Evolutionary conservation across 2,797 vertebrate species (phyloP).

Genomic region (Pseudopleuronectes americanus): DNA sequence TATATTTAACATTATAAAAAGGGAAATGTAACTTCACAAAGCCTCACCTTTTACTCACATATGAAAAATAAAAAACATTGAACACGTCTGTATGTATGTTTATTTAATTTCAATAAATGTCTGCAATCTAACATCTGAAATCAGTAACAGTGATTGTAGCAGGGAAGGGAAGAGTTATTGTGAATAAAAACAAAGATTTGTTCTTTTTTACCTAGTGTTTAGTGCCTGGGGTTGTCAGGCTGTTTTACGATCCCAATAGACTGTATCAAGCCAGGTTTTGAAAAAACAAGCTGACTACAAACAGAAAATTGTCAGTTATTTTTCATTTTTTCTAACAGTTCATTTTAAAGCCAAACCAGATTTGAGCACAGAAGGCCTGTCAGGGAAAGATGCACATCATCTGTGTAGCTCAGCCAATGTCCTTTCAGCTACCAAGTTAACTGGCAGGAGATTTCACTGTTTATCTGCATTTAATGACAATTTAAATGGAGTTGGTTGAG

Average conservation of each 20-base stretch:
- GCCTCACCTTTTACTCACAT: background rate
- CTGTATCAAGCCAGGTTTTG: background rate
- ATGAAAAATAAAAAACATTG: background rate
- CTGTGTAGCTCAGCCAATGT: constrained; percentile 12
- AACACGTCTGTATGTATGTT: background rate
- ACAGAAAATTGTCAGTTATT: constrained; percentile 18
- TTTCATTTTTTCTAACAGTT: background rate
- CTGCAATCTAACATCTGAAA: too few relatives aligned
- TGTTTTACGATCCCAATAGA: too few relatives aligned
- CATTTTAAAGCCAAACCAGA: constrained; percentile 11
- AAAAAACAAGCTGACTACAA: background rate
- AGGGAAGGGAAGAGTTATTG: too few relatives aligned
- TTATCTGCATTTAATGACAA: constrained; percentile 23
- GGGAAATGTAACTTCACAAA: background rate
- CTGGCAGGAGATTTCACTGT: background rate
- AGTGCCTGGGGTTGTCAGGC: too few relatives aligned
- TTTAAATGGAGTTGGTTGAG: constrained; percentile 23
- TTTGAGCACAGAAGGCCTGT: constrained; percentile 8
- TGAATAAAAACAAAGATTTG: background rate
- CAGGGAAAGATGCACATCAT: constrained; percentile 20
- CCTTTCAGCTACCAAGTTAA: constrained; percentile 12
- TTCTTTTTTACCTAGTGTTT: too few relatives aligned
- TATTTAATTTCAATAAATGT: too few relatives aligned
- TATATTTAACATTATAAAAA: background rate
- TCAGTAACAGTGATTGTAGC: too few relatives aligned